Base-by-base conservation (phyloP, 53 echinoderm and acorn worm species). In the Holothuria scabra region DNA sequence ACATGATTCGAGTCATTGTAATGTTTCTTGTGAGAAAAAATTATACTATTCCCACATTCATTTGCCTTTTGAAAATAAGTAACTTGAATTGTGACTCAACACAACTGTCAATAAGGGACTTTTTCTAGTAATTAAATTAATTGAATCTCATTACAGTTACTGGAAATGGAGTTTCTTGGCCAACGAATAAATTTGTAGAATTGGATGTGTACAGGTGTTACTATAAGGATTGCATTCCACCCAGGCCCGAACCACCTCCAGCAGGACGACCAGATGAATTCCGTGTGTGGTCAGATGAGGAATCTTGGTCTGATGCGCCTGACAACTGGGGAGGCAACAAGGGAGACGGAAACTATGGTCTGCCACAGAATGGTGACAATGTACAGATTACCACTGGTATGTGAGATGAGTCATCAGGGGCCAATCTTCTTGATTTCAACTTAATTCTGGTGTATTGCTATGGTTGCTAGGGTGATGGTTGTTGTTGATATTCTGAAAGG, bases 131-230 rank as follows among this genome's bases (percentile, higher is more conserved):
- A n/a, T n/a, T n/a, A n/a, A n/a, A n/a, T n/a, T n/a, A n/a, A n/a
- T 61, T 55, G 46, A 78, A 21, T 67, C 56, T 78, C 41, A 21
- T 24, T 78, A 49, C 76, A 99, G 99, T 99, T 31, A 92, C 99
- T 28, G 99, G 99, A 13, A 95, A 92, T 32, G 99, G 86, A 4
- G 59, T 80, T 20, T 63, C 76, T 8, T 30, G 16, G 0, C 84
- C 83, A 1, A 64, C 20, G 4, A 56, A 89, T 59, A 41, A 84
- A 20, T 23, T 59, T 3, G 65, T 95, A 23, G 59, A 91, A 75
- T 83, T 99, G 63, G 86, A 99, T 38, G 88, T 99, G 23, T 94
- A 92, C 82, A 91, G 93, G 44, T 99, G 94, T 76, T 99, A 84
- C 88, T 99, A 59, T 49, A 46, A 88, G 30, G 86, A 93, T 46